Percentiles rank a stretch among this genome's conserved stretches.
phyloP scores from a whole-genome alignment of 92 coral and sea anemone species.

The Paramuricea clavata region DNA sequence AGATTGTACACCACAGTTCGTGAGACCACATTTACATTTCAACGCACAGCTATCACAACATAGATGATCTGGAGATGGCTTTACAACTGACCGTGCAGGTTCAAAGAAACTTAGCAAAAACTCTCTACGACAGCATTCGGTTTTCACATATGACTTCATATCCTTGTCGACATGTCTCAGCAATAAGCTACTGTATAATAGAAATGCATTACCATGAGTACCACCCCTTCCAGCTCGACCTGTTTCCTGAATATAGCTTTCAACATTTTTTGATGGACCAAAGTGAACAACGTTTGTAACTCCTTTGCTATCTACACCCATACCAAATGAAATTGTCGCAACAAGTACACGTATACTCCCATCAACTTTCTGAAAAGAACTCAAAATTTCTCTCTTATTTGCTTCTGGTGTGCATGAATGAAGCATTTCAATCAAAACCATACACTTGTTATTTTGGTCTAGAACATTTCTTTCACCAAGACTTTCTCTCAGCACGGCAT shows the following conservation, averaged over 20 bases:
- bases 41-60: constrained; percentile 45
- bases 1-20: background rate
- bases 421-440: constrained; percentile 46
- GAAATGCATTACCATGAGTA: constrained; percentile 52
- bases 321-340: constrained; percentile 78
- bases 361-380: constrained; percentile 1
- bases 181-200: constrained; percentile 52
- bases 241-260: constrained; percentile 68
- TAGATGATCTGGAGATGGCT: background rate
- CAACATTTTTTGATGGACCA: constrained; percentile 74
- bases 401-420: constrained; percentile 45
- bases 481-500: constrained; percentile 40
- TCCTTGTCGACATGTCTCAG: constrained; percentile 60
- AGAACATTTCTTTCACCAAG: constrained; percentile 38
- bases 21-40: constrained; percentile 19
- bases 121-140: constrained; percentile 52
- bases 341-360: constrained; percentile 49
- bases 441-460: background rate
- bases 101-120: constrained; percentile 57
- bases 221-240: constrained; percentile 79
- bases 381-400: constrained; percentile 39
- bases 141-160: constrained; percentile 64
- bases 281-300: constrained; percentile 67
- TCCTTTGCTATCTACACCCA: constrained; percentile 75
- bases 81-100: background rate